Evolutionary conservation across 2,888 invertebrate genomes (phyloP), one percentile per base, ranked within the genome.

Genomic region (Agonopterix alstromeriana): DNA sequence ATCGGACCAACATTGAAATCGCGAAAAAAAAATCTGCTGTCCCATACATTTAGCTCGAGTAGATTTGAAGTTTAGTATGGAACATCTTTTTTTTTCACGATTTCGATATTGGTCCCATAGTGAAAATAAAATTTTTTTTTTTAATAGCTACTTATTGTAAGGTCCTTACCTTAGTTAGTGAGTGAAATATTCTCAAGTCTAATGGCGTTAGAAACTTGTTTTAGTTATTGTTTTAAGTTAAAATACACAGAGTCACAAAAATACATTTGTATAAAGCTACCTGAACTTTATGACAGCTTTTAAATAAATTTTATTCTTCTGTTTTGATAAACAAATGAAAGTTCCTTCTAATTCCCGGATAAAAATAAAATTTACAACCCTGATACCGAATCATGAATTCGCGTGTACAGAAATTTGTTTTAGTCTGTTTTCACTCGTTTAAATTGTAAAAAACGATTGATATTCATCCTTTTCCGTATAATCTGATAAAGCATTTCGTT

Each of bases 351-450:
- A 67, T 69, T 65, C 57, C 51, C 52, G 63, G 61, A 61, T 61
- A 58, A 64, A 65, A 73, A 72, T 70, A 71, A 65, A 67, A 67
- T 71, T 70, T 68, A 67, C 63, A 65, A 66, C 58, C 61, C 52
- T 52, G 8, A 41, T 41, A 41, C 53, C 54, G 51, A 54, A 58
- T 58, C 56, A 56, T 55, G 50, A 44, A 56, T 49, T 76, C 60
- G 82, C 83, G 82, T 83, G 82, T 61, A 56, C 53, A 44, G 59
- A 58, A 65, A 68, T 27, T 61, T 59, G 50, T 61, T 63, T 66
- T 56, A 11, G 42, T 45, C 35, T 2, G 0, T 45, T 45, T 35
- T 45, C 10, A 12, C 27, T 45, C 9, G 8, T 36, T 46, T 14
- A 40, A 63, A 62, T 53, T 56, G 50, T 48, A 51, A 57, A 50